Evolutionary conservation across 2,113 vertebrate genomes (phyloP).

Genomic region (Cisticola juncidis): DNA sequence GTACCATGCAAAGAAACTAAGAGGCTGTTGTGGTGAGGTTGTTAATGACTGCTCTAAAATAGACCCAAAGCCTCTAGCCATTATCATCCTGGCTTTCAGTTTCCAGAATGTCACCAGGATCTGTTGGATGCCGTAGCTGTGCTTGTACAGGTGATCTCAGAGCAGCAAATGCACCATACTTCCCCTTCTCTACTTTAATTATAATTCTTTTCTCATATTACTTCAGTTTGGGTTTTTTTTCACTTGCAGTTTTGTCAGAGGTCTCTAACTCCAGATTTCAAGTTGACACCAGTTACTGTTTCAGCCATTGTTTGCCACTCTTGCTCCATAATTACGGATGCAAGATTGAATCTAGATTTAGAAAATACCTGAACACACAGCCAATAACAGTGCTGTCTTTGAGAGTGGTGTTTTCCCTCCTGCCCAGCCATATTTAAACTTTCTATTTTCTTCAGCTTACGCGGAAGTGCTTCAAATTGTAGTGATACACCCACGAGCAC

Average conservation of each 20-base stretch:
- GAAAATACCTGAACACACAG: not conserved
- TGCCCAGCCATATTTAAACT: not conserved
- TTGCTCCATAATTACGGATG: not conserved
- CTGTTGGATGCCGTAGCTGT: not conserved
- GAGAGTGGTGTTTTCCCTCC: not conserved
- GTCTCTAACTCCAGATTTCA: not conserved
- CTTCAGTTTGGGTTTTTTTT: not conserved
- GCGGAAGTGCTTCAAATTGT: not conserved
- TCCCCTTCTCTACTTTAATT: not conserved
- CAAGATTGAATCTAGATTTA: not conserved
- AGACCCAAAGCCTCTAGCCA: not conserved
- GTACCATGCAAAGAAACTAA: not conserved
- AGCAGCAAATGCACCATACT: not conserved
- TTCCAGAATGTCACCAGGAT: not conserved
- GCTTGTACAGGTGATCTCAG: not conserved
- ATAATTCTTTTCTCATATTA: not conserved
- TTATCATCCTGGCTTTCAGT: not conserved
- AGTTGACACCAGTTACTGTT: not conserved
- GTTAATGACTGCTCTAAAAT: not conserved
- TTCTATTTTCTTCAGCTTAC: not conserved
- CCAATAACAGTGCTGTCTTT: not conserved
- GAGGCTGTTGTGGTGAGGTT: not conserved
- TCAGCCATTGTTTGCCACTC: not conserved
- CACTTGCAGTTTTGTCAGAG: not conserved
- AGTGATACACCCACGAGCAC: fast-evolving